Conservation (phyloP, 2,113 vertebrate genomes). For the Oceanites oceanicus region DNA sequence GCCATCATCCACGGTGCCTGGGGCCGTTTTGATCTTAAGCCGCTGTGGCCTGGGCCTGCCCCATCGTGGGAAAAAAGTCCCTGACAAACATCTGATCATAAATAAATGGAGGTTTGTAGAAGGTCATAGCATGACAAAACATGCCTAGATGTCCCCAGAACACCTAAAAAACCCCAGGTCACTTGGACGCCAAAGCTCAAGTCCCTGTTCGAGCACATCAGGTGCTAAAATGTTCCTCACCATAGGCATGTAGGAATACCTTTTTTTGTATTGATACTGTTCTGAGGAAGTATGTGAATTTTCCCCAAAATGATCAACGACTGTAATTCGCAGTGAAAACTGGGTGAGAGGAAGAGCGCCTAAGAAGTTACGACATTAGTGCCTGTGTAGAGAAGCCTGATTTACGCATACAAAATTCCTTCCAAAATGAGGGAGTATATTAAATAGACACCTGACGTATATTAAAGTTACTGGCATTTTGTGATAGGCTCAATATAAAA, state of each 20-base stretch:
- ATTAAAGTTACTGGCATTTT: background rate
- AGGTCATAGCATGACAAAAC: background rate
- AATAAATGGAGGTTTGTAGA: background rate
- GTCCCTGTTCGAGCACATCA: rapidly evolving
- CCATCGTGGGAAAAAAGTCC: background rate
- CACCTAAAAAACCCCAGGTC: rapidly evolving
- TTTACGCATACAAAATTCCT: background rate
- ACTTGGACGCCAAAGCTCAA: background rate
- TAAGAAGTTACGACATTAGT: rapidly evolving
- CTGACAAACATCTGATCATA: too few relatives aligned
- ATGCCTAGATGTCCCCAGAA: background rate
- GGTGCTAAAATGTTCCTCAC: background rate
- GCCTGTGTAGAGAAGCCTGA: background rate
- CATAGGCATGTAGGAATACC: background rate
- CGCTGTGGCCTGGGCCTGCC: rapidly evolving
- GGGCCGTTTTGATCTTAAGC: too few relatives aligned
- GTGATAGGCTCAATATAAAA: background rate
- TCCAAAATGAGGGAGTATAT: background rate
- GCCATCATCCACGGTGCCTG: rapidly evolving
- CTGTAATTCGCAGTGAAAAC: background rate
- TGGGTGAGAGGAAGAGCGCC: background rate
- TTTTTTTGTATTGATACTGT: rapidly evolving
- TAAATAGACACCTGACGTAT: background rate
- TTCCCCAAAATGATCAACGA: background rate
- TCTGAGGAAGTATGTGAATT: background rate